Base-by-base conservation (phyloP, 2,888 invertebrate species). In the Phalera bucephala region DNA sequence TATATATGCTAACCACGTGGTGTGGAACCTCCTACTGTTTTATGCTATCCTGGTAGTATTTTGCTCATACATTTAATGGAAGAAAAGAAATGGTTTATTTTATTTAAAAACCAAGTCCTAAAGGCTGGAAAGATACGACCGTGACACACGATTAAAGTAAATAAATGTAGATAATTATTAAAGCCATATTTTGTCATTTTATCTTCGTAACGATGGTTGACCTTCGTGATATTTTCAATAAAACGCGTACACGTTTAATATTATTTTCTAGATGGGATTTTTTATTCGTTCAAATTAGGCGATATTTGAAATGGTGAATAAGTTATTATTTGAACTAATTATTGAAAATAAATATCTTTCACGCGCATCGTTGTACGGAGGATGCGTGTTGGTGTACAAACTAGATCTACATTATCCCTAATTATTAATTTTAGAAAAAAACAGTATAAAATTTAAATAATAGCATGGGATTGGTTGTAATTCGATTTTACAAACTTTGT, bases 1-100 rank as follows among this genome's bases (percentile, higher is more conserved):
- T 41, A 52, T 57, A n/a, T 47, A 57, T 34, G 41, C 51, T 32
- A 32, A 42, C 10, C 33, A 39, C 33, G 43, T 43, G 30, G 22
- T 35, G 30, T 23, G 30, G 13, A 19, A 56, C 20, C 63, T 70
- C 67, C 50, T 64, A 19, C 36, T 40, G 22, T 10, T 29, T 61
- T 36, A 64, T 80, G 63, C 22, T 48, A 35, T 54, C 77, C 78
- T 72, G 46, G 72, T 74, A 66, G 26, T 38, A 57, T 61, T 66
- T 65, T 60, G 64, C 64, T 63, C 57, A 57, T 49, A 64, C 60
- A 59, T 62, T 66, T 54, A 45, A 55, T 64, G 48, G 62, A 63
- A 61, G 56, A 31, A 44, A 52, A 45, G 39, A 46, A 50, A 64
- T 52, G 45, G 42, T 36, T 48, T 33, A 43, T 40, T 11, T 14